Evolutionary conservation across 1,140 invertebrate genomes (phyloP).

Genomic region (Heliconius hermathena): DNA sequence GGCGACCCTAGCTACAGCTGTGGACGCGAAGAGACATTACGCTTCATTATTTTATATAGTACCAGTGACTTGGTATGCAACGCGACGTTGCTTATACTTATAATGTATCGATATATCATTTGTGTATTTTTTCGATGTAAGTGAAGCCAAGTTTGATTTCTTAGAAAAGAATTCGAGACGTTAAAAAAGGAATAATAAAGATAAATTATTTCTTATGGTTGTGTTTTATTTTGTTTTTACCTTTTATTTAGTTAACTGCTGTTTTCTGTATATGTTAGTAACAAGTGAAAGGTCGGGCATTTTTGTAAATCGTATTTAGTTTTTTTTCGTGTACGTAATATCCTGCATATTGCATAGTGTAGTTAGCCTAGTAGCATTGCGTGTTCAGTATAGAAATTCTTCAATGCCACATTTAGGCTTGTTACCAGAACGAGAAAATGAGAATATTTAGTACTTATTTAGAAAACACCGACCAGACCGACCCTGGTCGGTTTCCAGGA

Average conservation of each 20-base stretch:
- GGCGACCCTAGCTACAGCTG: neutral
- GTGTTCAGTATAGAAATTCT: too few relatives aligned
- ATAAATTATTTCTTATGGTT: constrained; percentile 79
- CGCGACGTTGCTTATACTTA: constrained; percentile 69
- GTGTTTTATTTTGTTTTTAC: constrained; percentile 67
- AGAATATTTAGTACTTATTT: too few relatives aligned
- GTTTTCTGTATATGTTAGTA: neutral
- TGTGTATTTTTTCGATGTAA: constrained; percentile 80
- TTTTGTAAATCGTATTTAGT: too few relatives aligned
- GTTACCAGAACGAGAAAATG: too few relatives aligned
- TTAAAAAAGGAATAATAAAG: constrained; percentile 78
- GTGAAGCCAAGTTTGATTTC: constrained; percentile 79
- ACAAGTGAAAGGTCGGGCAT: too few relatives aligned
- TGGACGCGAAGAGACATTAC: constrained; percentile 48
- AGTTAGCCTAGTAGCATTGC: too few relatives aligned
- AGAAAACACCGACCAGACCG: too few relatives aligned
- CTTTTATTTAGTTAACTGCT: neutral
- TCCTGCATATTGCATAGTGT: too few relatives aligned
- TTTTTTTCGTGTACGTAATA: too few relatives aligned
- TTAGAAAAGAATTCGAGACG: constrained; percentile 78
- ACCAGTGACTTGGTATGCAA: constrained; percentile 60
- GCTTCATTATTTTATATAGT: constrained; percentile 64
- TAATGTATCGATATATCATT: constrained; percentile 73
- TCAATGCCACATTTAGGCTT: too few relatives aligned
- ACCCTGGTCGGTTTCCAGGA: too few relatives aligned